Base-by-base conservation (phyloP, 2,113 vertebrate species). In the Sinocyclocheilus grahami region DNA sequence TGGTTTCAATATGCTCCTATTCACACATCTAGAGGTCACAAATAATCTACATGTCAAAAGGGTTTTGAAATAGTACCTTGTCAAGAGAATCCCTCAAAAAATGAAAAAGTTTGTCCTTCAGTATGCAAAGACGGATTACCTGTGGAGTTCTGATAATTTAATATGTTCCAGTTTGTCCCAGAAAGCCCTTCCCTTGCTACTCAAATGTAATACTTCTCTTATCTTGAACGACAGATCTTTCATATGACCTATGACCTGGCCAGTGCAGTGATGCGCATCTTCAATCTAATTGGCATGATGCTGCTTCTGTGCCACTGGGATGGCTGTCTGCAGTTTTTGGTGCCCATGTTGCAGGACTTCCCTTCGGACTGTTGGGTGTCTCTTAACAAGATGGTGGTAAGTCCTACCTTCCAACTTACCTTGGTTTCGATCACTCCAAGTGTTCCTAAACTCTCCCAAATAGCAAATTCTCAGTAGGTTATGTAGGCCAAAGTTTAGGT, bases 161-260 rank as follows among this genome's bases (percentile, higher is more conserved):
- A 46, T 42, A 42, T 27, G 20, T 16, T 37, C 48, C 9, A 4
- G 3, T n/a, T 71, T 83, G 30, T 83, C 80, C 62, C 18, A 22
- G n/a, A 65, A 2, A 81, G 37, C 18, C 11, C 18, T 53, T 39
- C 12, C 62, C 82, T 62, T 55, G 42, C 37, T 30, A n/a, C 10
- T 48, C 9, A 48, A 74, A 13, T 86, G 7, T 84, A 22, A 58
- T 79, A 33, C 22, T 42, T 51, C 67, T 63, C 20, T 83, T 27
- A 22, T 67, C 27, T 80, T 79, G 37, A 65, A 48, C 86, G 86
- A 1, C 94, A 99, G 97, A 99, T 99, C 90, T 99, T 99, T 95
- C 98, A 99, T 93, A 99, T 99, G 98, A 99, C 97, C 71, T 99
- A 99, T 0, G 98, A 99, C 95, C 94, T 99, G 93, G 98, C 98